phyloP scores from a whole-genome alignment of 2,113 vertebrate genomes.

The Megaceryle maxima region DNA sequence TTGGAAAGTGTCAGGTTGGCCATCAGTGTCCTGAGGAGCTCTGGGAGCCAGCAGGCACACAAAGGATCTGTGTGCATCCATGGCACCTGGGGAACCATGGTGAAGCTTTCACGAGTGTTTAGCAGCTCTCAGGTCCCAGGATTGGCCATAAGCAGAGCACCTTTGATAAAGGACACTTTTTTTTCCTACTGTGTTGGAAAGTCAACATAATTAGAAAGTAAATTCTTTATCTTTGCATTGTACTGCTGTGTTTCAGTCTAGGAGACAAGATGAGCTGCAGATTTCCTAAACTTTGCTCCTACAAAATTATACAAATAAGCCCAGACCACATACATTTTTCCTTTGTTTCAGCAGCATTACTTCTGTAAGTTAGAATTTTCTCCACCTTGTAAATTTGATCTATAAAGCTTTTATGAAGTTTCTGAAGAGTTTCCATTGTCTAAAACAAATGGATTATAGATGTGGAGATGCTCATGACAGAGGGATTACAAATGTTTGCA shows the following conservation, averaged over 20 bases:
- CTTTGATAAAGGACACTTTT: background rate
- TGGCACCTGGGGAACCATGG: background rate
- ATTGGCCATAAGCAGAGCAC: background rate
- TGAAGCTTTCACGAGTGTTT: background rate
- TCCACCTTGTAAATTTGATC: background rate
- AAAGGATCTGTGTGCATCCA: accelerated
- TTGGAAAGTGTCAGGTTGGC: background rate
- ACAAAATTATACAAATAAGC: background rate
- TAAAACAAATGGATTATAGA: background rate
- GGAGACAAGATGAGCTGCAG: background rate
- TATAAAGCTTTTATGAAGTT: background rate
- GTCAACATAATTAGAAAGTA: background rate
- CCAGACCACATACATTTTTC: background rate
- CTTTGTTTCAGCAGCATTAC: background rate
- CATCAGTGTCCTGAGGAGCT: background rate
- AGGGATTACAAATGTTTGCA: background rate
- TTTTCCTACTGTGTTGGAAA: background rate
- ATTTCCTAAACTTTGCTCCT: background rate
- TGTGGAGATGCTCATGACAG: background rate
- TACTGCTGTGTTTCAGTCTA: background rate
- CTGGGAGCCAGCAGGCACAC: background rate
- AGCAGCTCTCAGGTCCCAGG: background rate
- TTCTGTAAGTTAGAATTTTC: background rate
- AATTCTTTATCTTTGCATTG: background rate
- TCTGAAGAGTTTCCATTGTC: background rate